phyloP scores from a whole-genome alignment of 2,113 vertebrate genomes.

The Xenopus laevis region DNA sequence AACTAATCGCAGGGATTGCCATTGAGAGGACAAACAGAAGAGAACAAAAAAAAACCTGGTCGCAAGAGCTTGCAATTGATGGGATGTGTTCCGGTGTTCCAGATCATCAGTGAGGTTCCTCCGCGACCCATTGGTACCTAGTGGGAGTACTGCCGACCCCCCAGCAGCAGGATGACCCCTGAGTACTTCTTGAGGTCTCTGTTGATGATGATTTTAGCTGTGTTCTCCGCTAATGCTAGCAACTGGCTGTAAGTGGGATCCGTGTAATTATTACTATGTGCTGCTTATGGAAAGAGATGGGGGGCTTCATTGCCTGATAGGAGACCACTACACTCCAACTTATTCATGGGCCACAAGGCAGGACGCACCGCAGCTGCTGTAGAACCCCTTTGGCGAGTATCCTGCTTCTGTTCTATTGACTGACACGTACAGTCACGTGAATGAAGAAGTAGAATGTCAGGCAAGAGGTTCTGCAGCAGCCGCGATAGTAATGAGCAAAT shows the following conservation, averaged over 20 bases:
- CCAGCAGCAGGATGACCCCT: conserved; percentile 81
- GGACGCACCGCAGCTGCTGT: too few species aligned
- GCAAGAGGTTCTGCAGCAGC: too few species aligned
- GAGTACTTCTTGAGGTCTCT: conserved; percentile 81
- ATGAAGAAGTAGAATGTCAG: too few species aligned
- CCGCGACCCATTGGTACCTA: conserved; percentile 5
- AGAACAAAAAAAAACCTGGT: not conserved
- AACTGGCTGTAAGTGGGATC: conserved; percentile 92
- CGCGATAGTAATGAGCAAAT: too few species aligned
- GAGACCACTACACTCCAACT: too few species aligned
- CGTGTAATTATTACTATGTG: not conserved
- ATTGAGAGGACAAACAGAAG: not conserved
- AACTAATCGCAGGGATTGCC: too few species aligned
- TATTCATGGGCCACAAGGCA: too few species aligned
- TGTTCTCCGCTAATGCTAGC: conserved; percentile 90
- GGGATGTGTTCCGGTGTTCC: conserved; percentile 10
- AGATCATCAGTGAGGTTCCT: conserved; percentile 15
- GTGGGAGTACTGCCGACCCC: conserved; percentile 1
- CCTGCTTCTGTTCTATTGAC: too few species aligned
- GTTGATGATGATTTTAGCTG: conserved; percentile 90
- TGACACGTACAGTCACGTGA: too few species aligned
- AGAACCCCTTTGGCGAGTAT: too few species aligned
- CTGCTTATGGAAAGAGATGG: not conserved
- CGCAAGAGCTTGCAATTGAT: not conserved
- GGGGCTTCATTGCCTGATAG: too few species aligned